Percentiles rank a stretch among this genome's conserved stretches.
Conservation (phyloP, 2,113 vertebrate genomes). For the Gambusia affinis region DNA sequence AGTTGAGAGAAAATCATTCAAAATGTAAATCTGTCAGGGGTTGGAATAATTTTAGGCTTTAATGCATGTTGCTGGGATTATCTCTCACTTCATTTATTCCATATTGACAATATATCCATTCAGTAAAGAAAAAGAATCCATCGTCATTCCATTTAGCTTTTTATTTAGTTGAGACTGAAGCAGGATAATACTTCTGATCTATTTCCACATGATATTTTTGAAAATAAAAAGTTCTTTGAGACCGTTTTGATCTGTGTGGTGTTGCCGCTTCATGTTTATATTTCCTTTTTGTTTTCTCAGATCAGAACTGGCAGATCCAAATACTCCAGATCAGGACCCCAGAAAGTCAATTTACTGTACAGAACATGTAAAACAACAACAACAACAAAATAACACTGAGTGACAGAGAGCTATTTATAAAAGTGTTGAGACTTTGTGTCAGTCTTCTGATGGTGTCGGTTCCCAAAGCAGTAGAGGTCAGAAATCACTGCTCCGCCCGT, state of each 20-base stretch:
- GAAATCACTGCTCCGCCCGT: slow-evolving; percentile 43
- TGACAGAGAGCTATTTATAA: slow-evolving; percentile 14
- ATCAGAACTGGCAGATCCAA: neutral
- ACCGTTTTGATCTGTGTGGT: neutral
- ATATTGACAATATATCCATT: neutral
- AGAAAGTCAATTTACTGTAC: neutral
- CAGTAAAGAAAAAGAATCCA: neutral
- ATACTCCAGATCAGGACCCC: neutral
- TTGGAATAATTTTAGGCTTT: no score
- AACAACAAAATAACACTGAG: slow-evolving; percentile 36
- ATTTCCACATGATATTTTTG: neutral
- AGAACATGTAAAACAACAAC: slow-evolving; percentile 7
- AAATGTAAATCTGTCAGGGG: neutral
- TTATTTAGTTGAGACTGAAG: neutral
- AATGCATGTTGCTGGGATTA: neutral
- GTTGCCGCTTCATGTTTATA: neutral
- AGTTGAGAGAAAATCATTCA: neutral
- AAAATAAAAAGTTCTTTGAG: neutral
- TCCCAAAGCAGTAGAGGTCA: neutral
- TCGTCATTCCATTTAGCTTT: neutral
- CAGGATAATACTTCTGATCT: neutral
- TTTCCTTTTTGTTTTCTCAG: neutral
- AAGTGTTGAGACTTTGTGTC: neutral
- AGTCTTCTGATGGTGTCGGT: neutral
- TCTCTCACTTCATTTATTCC: neutral